Percentiles rank a stretch among this genome's conserved stretches.
These are phyloP conservation scores for Leucopsar rothschildi DNA, from an alignment of 2,113 vertebrate species.

Conservation along the genomic window DNA sequence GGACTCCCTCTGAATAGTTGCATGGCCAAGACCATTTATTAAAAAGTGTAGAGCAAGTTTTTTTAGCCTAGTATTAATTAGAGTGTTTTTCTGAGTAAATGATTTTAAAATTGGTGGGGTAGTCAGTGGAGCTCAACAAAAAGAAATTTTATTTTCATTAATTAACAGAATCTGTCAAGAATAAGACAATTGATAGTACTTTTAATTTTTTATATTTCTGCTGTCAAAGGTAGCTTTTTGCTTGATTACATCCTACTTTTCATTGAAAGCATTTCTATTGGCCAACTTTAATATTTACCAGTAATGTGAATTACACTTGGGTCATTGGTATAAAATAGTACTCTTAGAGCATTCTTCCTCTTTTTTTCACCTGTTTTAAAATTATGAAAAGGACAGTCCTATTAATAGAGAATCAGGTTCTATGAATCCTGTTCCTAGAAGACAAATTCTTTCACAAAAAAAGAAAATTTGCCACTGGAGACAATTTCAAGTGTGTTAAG, in stretches of 20 bases:
- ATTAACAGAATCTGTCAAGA: background rate
- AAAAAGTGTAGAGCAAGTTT: background rate
- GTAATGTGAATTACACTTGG: background rate
- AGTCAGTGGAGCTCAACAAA: background rate
- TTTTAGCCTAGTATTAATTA: background rate
- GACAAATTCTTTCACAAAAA: background rate
- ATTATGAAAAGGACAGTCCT: background rate
- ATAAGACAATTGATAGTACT: background rate
- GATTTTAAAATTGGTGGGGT: background rate
- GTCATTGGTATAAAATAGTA: background rate
- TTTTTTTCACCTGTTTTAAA: background rate
- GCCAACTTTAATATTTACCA: background rate
- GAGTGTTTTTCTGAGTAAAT: background rate
- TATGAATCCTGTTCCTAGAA: background rate
- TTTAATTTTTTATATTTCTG: background rate
- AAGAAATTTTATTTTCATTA: background rate
- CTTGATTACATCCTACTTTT: background rate
- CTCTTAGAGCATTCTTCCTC: background rate
- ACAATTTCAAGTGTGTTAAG: background rate
- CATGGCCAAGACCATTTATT: background rate
- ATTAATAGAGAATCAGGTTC: background rate
- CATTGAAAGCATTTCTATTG: background rate
- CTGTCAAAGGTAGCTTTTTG: background rate
- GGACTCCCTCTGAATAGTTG: background rate
- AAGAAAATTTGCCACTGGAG: background rate